phyloP scores from a whole-genome alignment of 2,888 invertebrate genomes.

The Seira sanloemensis region DNA sequence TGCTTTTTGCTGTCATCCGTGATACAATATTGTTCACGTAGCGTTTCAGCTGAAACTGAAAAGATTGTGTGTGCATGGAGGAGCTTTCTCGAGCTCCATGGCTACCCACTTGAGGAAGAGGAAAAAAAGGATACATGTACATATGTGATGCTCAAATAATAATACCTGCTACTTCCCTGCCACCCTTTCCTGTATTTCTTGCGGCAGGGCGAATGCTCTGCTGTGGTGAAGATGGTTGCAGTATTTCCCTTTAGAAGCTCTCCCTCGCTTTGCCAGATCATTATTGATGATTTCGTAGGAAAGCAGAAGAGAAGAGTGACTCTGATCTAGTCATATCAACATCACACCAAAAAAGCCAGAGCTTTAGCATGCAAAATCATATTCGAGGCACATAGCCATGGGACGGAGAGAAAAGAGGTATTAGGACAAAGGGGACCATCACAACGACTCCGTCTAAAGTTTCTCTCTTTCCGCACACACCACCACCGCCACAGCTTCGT shows the following conservation, averaged over 20 bases:
- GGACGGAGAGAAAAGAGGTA: background rate
- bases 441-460: background rate
- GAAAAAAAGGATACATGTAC: background rate
- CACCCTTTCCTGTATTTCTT: conserved; percentile 45
- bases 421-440: background rate
- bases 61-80: background rate
- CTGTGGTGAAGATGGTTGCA: background rate
- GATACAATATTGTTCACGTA: background rate
- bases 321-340: background rate
- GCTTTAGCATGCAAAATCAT: background rate
- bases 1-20: background rate
- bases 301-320: background rate
- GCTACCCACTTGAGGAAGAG: conserved; percentile 19
- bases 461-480: background rate
- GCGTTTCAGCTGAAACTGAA: background rate
- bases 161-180: background rate
- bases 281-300: background rate
- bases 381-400: background rate
- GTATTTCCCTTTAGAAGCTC: too few species aligned
- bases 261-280: background rate
- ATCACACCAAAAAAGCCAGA: background rate
- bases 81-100: background rate
- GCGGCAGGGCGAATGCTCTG: too few species aligned
- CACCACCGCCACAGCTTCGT: background rate
- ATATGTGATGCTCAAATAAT: background rate